Evolutionary conservation across 92 coral and sea anemone species (phyloP).

Genomic region (Phenganax stokvisi): DNA sequence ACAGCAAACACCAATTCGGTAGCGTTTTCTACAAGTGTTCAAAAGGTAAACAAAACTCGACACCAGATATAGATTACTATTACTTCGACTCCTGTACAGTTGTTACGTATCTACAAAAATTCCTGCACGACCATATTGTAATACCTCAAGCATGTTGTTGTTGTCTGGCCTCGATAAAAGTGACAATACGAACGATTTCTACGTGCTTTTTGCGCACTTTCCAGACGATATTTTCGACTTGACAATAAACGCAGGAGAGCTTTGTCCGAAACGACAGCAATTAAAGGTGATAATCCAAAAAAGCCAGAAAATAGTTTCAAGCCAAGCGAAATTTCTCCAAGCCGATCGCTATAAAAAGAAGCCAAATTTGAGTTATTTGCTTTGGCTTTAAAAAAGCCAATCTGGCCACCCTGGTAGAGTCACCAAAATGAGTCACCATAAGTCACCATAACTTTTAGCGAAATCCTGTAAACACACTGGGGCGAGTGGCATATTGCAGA

Average conservation of each 20-base stretch:
- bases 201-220: background rate
- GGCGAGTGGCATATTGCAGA: background rate
- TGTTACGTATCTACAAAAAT: background rate
- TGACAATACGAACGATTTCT: background rate
- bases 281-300: background rate
- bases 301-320: too few relatives aligned
- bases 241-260: background rate
- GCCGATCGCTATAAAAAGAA: too few relatives aligned
- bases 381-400: too few relatives aligned
- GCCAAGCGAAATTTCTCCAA: too few relatives aligned
- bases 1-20: background rate
- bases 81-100: background rate
- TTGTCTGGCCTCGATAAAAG: background rate
- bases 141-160: background rate
- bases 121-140: background rate
- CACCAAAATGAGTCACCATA: too few relatives aligned
- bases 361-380: too few relatives aligned
- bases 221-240: background rate
- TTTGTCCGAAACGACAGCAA: background rate
- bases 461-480: background rate
- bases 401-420: too few relatives aligned
- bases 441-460: too few relatives aligned
- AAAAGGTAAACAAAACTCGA: background rate
- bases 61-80: background rate
- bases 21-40: background rate